These are phyloP conservation scores for Drosophila oshimai DNA, from an alignment of 1,140 invertebrate species.

Conservation along the genomic window DNA sequence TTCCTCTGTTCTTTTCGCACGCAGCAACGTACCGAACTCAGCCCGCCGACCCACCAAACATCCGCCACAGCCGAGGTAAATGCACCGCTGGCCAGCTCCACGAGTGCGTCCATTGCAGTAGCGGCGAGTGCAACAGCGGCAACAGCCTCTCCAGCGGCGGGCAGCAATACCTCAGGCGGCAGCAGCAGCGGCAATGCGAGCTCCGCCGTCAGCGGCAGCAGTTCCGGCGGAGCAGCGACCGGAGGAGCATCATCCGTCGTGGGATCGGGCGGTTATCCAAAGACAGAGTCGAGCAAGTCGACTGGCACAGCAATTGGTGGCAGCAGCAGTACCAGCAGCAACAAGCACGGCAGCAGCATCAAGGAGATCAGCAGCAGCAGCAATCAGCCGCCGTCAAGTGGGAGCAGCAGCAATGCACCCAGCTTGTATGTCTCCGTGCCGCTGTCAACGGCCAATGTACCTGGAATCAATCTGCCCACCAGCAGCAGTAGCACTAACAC, in stretches of 20 bases:
- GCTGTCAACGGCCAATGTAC: slow-evolving; percentile 81
- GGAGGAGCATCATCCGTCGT: not conserved
- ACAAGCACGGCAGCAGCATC: slow-evolving; percentile 37
- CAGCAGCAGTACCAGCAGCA: slow-evolving; percentile 31
- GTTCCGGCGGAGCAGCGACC: slow-evolving; percentile 1
- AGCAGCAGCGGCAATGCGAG: slow-evolving; percentile 6
- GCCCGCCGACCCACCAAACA: slow-evolving; percentile 76
- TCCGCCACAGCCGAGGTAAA: slow-evolving; percentile 72
- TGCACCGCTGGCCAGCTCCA: slow-evolving; percentile 41
- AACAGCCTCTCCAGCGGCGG: slow-evolving; percentile 24
- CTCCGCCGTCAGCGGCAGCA: slow-evolving; percentile 2
- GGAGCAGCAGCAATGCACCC: slow-evolving; percentile 52
- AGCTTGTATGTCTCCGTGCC: slow-evolving; percentile 82
- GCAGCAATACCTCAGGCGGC: slow-evolving; percentile 35
- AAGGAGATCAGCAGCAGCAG: slow-evolving; percentile 29
- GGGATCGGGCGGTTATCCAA: slow-evolving; percentile 34
- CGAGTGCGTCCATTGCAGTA: slow-evolving; percentile 52
- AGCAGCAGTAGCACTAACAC: slow-evolving; percentile 29
- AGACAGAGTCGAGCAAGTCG: slow-evolving; percentile 43
- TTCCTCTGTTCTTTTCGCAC: slow-evolving; percentile 17
- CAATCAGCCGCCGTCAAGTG: slow-evolving; percentile 15
- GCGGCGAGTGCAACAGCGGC: slow-evolving; percentile 45
- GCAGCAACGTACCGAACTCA: slow-evolving; percentile 80
- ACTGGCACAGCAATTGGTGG: slow-evolving; percentile 12
- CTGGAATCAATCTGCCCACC: slow-evolving; percentile 80